Conservation (phyloP, 2,888 invertebrate genomes). For the Mantis religiosa region DNA sequence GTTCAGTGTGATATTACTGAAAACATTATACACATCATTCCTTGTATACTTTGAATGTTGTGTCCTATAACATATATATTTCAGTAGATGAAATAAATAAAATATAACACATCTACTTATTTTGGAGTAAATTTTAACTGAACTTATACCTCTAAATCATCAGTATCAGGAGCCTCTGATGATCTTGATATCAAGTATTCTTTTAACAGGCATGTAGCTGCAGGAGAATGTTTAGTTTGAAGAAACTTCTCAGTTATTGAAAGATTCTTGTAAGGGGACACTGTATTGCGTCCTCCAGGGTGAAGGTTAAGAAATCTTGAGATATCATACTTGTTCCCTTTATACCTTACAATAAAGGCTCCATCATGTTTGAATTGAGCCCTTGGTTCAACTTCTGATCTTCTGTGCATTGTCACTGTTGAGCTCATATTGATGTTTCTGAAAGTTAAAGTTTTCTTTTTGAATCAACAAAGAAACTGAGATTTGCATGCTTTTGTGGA, state of each 20-base stretch:
- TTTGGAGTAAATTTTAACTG: neutral
- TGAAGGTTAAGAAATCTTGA: slow-evolving; percentile 63
- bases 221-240: slow-evolving; percentile 56
- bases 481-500: too few species aligned
- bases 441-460: neutral
- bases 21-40: too few species aligned
- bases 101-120: neutral
- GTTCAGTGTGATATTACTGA: too few species aligned
- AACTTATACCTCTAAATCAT: slow-evolving; percentile 38
- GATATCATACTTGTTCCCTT: slow-evolving; percentile 57
- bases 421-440: neutral
- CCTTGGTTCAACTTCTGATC: neutral
- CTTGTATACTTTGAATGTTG: too few species aligned
- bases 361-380: neutral
- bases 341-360: slow-evolving; percentile 45
- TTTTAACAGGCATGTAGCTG: slow-evolving; percentile 61
- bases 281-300: slow-evolving; percentile 67
- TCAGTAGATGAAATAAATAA: too few species aligned
- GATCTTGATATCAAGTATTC: slow-evolving; percentile 52
- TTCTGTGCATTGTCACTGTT: neutral
- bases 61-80: too few species aligned
- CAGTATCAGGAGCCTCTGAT: slow-evolving; percentile 17
- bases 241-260: slow-evolving; percentile 53
- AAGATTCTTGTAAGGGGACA: slow-evolving; percentile 54
- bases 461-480: neutral